These are phyloP conservation scores for Meloe dianella DNA, from an alignment of 2,888 invertebrate species.

Conservation along the genomic window DNA sequence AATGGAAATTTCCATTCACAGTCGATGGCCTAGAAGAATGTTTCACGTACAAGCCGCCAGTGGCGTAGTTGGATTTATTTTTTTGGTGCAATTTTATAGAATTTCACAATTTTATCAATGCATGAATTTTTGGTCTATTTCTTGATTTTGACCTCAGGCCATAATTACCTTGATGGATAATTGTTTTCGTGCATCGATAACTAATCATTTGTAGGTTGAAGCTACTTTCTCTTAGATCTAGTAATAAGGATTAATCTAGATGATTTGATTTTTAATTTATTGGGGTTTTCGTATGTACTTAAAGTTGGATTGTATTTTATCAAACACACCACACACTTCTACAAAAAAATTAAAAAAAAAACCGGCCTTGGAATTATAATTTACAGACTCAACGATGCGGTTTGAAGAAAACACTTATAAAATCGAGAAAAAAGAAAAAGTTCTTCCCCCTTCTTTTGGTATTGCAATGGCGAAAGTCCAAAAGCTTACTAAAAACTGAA, in stretches of 20 bases:
- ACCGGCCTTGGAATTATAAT: conserved; percentile 19
- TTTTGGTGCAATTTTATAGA: too few relatives aligned
- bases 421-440: background rate
- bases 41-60: background rate
- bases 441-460: background rate
- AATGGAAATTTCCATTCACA: conserved; percentile 8
- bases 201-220: background rate
- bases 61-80: background rate
- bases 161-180: background rate
- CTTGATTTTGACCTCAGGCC: too few relatives aligned
- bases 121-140: too few relatives aligned
- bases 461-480: background rate
- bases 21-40: conserved; percentile 4
- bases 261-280: background rate
- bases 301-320: conserved; percentile 12
- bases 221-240: background rate
- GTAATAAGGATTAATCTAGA: background rate
- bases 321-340: background rate
- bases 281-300: too few relatives aligned
- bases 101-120: too few relatives aligned
- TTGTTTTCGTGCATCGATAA: background rate
- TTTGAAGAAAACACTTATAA: background rate
- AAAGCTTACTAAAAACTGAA: background rate
- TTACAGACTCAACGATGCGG: conserved; percentile 8
- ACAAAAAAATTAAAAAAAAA: too few relatives aligned